Base-by-base conservation (phyloP, 2,888 invertebrate genomes). In the Galerucella pusilla region DNA sequence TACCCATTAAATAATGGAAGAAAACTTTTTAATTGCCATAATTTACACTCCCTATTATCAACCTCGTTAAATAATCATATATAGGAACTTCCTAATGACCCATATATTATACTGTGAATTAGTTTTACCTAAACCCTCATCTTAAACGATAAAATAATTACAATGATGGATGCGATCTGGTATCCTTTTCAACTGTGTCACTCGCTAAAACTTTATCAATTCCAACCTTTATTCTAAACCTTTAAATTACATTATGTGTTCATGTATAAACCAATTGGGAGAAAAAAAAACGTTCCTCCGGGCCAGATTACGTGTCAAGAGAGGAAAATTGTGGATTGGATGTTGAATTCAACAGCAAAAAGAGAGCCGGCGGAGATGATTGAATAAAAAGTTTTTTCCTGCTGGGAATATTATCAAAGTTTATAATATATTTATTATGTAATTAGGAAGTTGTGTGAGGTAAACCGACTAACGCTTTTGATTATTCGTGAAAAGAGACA, bases 251-350 rank as follows among this genome's bases (percentile, higher is more conserved):
- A 46, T 46, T 46, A 46, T 46, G 9, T 25, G 25, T 59, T n/a
- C 35, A 35, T 14, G 42, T 63, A 42, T 42, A 63, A 59, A 63
- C 42, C 35, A 42, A 35, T 42, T 42, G 63, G n/a, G 42, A 42
- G 14, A 61, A 42, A 63, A 63, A 63, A 63, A 63, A 63, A 63
- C 63, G 63, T 63, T 63, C 63, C 63, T 63, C 11, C 35, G 42
- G 63, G 63, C n/a, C 35, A 63, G 63, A 63, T 63, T 42, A 63
- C 5, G 16, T 63, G 42, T 63, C 63, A 16, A 63, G 63, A 63
- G 61, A 60, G 60, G 60, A 12, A 60, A 60, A 60, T 52, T 60
- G 60, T 61, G 35, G 61, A 63, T 63, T 63, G 63, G 42, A 59
- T 59, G 59, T 59, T 59, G 59, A 63, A 42, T 63, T 63, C 10